These are phyloP conservation scores for Drosophila maculinotata DNA, from an alignment of 2,888 invertebrate species.

Conservation along the genomic window DNA sequence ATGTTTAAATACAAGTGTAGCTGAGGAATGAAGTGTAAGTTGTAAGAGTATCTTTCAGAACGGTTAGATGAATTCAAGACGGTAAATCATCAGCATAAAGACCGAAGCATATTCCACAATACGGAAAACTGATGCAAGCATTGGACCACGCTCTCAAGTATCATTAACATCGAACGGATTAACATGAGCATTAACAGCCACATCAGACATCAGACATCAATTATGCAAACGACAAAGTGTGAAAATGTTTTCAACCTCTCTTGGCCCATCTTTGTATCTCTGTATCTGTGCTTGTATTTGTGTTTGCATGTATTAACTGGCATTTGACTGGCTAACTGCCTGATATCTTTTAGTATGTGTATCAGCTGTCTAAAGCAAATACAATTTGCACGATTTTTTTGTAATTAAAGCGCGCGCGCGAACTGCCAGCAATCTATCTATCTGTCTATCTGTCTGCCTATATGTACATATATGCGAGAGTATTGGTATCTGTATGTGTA, in stretches of 20 bases:
- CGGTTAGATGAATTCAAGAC: too few species aligned
- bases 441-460: slow-evolving; percentile 4
- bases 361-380: slow-evolving; percentile 68
- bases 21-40: too few species aligned
- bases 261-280: slow-evolving; percentile 60
- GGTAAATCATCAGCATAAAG: slow-evolving; percentile 39
- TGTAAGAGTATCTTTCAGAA: too few species aligned
- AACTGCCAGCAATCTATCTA: slow-evolving; percentile 3
- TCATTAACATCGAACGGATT: slow-evolving; percentile 32
- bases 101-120: slow-evolving; percentile 9
- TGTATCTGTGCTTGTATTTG: slow-evolving; percentile 42
- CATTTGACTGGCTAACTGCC: too few species aligned
- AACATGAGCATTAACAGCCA: slow-evolving; percentile 27
- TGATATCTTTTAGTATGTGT: slow-evolving; percentile 60
- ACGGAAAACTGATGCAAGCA: slow-evolving; percentile 35
- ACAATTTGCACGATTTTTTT: slow-evolving; percentile 77
- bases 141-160: slow-evolving; percentile 22
- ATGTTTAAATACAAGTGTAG: too few species aligned
- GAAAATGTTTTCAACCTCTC: slow-evolving; percentile 69
- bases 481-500: slow-evolving; percentile 41
- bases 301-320: too few species aligned
- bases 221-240: slow-evolving; percentile 76
- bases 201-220: slow-evolving; percentile 50
- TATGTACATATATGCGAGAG: slow-evolving; percentile 16
- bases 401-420: slow-evolving; percentile 49